Conservation (phyloP, 1,140 invertebrate species). For the Drosophila quadrilineata region DNA sequence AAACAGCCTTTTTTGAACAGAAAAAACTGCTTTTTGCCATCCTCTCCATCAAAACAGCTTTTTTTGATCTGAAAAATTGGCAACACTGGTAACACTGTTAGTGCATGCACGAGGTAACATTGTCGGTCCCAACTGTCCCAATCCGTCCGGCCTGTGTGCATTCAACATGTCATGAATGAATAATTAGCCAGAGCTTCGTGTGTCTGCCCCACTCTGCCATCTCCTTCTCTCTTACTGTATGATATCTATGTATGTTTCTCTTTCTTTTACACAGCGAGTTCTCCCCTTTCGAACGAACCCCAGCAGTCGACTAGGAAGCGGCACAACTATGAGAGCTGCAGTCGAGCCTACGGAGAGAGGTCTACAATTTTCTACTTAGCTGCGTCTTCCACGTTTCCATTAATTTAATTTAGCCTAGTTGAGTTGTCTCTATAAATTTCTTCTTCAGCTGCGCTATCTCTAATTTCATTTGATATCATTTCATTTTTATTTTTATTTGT, state of each 20-base stretch:
- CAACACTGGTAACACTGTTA: no score
- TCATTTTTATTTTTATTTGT: slow-evolving; percentile 39
- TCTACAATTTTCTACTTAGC: slow-evolving; percentile 59
- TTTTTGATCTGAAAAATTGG: no score
- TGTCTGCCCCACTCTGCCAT: background rate
- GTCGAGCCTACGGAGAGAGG: slow-evolving; percentile 48
- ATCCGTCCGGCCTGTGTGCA: slow-evolving; percentile 46
- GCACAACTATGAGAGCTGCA: slow-evolving; percentile 26
- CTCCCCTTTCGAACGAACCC: background rate
- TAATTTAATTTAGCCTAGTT: slow-evolving; percentile 60
- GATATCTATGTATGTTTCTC: no score
- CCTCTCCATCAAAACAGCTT: no score
- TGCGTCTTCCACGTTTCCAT: slow-evolving; percentile 43
- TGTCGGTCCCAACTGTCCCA: background rate
- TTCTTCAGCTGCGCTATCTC: slow-evolving; percentile 22
- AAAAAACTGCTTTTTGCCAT: no score
- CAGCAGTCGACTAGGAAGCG: slow-evolving; percentile 67
- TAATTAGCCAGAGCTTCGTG: slow-evolving; percentile 64
- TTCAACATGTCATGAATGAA: slow-evolving; percentile 79
- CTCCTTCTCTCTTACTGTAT: background rate
- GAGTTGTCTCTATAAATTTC: slow-evolving; percentile 37
- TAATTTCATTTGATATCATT: slow-evolving; percentile 65
- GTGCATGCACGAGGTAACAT: slow-evolving; percentile 32
- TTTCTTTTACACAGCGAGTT: background rate
- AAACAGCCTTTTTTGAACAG: no score